A percentile compares a stretch with the other conserved stretches of the same genome.
phyloP scores from a whole-genome alignment of 2,797 vertebrate genomes.

The Botia almorhae region DNA sequence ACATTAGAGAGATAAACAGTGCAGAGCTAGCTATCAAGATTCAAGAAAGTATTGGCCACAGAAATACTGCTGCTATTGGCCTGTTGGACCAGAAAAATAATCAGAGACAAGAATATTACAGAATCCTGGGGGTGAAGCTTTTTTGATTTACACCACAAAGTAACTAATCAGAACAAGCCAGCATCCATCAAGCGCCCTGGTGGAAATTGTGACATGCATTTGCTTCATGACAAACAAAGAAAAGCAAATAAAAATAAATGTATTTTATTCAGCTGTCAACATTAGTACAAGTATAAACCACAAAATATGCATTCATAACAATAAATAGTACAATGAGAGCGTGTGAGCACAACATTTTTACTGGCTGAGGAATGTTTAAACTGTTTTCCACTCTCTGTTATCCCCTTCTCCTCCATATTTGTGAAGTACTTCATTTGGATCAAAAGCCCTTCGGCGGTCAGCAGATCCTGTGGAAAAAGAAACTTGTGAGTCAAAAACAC shows the following conservation, averaged over 20 bases:
- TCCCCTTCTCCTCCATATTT: constrained; percentile 91
- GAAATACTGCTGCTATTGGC: background rate
- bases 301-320: background rate
- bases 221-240: too few species aligned
- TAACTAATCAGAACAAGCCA: too few species aligned
- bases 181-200: too few species aligned
- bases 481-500: constrained; percentile 11
- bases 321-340: background rate
- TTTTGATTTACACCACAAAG: too few species aligned
- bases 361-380: constrained; percentile 1
- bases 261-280: constrained; percentile 16
- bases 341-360: too few species aligned
- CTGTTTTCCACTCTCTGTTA: constrained; percentile 68
- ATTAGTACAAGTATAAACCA: background rate
- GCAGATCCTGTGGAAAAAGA: constrained; percentile 82
- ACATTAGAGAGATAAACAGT: too few species aligned
- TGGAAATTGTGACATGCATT: too few species aligned
- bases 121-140: too few species aligned
- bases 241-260: constrained; percentile 10
- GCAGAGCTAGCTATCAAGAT: too few species aligned
- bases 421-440: constrained; percentile 92
- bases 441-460: constrained; percentile 86
- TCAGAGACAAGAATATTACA: too few species aligned
- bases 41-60: constrained; percentile 7
- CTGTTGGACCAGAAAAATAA: too few species aligned